These are phyloP conservation scores for Syrmaticus mikado DNA, from an alignment of 2,113 vertebrate species.

Conservation along the genomic window DNA sequence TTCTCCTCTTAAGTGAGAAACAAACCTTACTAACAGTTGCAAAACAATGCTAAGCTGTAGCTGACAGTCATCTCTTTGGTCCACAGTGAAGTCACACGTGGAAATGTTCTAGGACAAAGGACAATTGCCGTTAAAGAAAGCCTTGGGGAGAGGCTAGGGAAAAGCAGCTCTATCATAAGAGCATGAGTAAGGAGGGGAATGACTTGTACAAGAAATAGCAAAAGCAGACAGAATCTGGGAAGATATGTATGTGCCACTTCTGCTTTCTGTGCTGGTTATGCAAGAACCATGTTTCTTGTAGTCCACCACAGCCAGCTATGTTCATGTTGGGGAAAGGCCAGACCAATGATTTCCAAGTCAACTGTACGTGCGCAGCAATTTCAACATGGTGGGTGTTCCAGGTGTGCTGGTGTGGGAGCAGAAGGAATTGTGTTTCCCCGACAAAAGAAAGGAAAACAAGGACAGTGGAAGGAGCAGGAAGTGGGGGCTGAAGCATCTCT, in stretches of 20 bases:
- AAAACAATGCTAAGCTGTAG: background rate
- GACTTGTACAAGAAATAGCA: background rate
- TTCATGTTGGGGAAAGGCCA: background rate
- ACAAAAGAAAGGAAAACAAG: background rate
- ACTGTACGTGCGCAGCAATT: rapidly evolving
- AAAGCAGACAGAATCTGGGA: background rate
- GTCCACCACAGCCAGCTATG: rapidly evolving
- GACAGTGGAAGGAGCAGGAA: background rate
- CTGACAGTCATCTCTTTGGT: background rate
- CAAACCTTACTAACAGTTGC: background rate
- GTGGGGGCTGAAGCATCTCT: background rate
- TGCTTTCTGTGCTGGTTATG: background rate
- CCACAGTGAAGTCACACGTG: background rate
- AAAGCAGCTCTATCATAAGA: background rate
- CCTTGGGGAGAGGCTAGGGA: background rate
- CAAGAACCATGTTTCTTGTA: background rate
- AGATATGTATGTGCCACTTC: background rate
- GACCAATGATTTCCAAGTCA: background rate
- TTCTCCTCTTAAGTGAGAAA: background rate
- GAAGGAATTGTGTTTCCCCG: background rate
- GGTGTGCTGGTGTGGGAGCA: background rate
- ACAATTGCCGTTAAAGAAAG: background rate
- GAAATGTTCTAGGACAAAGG: background rate
- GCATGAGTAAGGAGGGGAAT: background rate
- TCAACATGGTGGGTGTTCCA: background rate